These are phyloP conservation scores for Campoplex capitator DNA, from an alignment of 2,888 invertebrate species.

Conservation along the genomic window DNA sequence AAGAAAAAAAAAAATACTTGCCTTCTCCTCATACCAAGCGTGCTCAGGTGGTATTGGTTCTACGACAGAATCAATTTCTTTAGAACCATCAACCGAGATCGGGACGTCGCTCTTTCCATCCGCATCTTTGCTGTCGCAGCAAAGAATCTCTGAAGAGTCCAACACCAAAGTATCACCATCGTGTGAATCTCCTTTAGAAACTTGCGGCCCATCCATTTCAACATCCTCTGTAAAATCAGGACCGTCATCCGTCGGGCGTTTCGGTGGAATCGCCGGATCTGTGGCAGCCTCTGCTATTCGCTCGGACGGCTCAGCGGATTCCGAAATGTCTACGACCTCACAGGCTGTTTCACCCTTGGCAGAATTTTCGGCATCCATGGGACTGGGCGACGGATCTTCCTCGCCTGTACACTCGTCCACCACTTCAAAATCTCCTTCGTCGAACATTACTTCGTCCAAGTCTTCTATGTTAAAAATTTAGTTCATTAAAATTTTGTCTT, in stretches of 20 bases:
- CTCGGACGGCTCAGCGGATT: not conserved
- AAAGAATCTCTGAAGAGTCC: constrained; percentile 42
- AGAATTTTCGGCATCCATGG: constrained; percentile 32
- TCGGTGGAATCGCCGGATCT: constrained; percentile 32
- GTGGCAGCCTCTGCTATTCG: not conserved
- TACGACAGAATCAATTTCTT: constrained; percentile 68
- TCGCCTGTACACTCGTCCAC: constrained; percentile 77
- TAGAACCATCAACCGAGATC: constrained; percentile 14
- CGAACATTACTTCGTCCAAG: constrained; percentile 74
- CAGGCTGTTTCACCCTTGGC: constrained; percentile 67
- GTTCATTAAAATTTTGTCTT: not conserved
- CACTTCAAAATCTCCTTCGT: constrained; percentile 79
- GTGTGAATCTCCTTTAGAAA: constrained; percentile 32
- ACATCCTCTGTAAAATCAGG: constrained; percentile 72
- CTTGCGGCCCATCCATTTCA: constrained; percentile 67
- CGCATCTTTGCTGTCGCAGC: constrained; percentile 31
- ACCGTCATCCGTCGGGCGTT: constrained; percentile 20
- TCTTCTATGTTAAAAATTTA: constrained; percentile 69
- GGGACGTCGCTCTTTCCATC: not conserved
- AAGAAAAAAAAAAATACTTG: constrained; percentile 65
- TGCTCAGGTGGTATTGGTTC: constrained; percentile 69
- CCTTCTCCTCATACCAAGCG: constrained; percentile 79
- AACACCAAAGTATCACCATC: constrained; percentile 33
- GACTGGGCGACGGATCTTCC: constrained; percentile 68
- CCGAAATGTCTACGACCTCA: constrained; percentile 26